These are phyloP conservation scores for Drosophila multiciliata DNA, from an alignment of 2,888 invertebrate genomes.

Conservation along the genomic window DNA sequence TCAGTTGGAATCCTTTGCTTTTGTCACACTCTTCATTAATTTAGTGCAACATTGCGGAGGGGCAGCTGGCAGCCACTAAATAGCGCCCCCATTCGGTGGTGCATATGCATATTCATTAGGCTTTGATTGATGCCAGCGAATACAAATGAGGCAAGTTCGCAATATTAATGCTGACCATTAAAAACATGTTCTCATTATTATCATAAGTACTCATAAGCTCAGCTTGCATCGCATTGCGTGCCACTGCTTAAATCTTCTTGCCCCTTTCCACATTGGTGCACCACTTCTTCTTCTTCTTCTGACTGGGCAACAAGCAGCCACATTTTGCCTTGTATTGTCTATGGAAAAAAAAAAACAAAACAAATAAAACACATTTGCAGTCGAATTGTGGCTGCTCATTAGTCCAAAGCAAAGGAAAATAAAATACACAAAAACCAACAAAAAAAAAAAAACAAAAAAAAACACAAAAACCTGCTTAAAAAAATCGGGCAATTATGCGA, in stretches of 20 bases:
- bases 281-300: conserved; percentile 6
- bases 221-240: conserved; percentile 47
- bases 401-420: conserved; percentile 1
- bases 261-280: neutral
- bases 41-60: neutral
- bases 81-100: neutral
- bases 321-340: neutral
- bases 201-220: conserved; percentile 27
- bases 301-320: neutral
- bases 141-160: conserved; percentile 12
- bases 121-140: conserved; percentile 28
- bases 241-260: conserved; percentile 16
- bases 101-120: conserved; percentile 22
- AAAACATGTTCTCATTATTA: conserved; percentile 26
- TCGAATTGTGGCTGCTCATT: conserved; percentile 7
- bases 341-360: conserved; percentile 20
- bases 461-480: conserved; percentile 34
- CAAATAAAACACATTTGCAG: neutral
- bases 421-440: neutral
- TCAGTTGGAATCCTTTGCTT: neutral
- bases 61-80: neutral
- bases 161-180: conserved; percentile 17
- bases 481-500: conserved; percentile 71
- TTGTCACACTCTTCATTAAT: neutral
- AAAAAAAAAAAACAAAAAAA: conserved; percentile 21